A percentile compares a stretch with the other conserved stretches of the same genome.
Conservation (phyloP, 1,140 invertebrate genomes). For the Magallana ariakensis region DNA sequence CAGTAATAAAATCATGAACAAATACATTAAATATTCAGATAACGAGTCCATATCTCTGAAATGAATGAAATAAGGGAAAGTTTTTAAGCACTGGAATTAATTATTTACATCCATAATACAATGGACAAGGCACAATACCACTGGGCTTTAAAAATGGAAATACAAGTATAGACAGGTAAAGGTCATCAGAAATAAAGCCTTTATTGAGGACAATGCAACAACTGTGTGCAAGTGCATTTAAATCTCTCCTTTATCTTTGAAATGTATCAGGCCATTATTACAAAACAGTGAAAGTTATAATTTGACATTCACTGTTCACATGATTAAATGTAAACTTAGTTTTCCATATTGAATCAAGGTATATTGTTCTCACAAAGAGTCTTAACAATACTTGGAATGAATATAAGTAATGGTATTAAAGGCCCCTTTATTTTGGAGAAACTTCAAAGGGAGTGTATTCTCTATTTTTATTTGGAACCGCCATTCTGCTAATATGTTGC, state of each 20-base stretch:
- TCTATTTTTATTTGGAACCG: too few relatives aligned
- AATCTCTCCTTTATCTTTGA: background rate
- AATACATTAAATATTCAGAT: background rate
- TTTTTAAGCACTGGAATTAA: background rate
- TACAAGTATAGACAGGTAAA: conserved; percentile 1
- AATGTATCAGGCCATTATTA: background rate
- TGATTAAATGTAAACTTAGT: background rate
- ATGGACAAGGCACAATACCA: background rate
- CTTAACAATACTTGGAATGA: too few relatives aligned
- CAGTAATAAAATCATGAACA: background rate
- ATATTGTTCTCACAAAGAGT: too few relatives aligned
- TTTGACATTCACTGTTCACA: background rate
- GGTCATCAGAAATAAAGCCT: background rate
- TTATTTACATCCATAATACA: background rate
- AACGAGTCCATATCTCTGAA: background rate
- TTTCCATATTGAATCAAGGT: background rate
- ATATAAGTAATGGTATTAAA: too few relatives aligned
- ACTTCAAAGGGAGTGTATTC: too few relatives aligned
- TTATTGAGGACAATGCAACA: background rate
- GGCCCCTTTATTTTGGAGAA: too few relatives aligned
- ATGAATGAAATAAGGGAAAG: background rate
- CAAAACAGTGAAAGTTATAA: background rate
- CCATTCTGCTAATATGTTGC: too few relatives aligned
- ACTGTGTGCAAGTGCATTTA: background rate
- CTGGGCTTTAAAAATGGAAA: background rate